These are phyloP conservation scores for Incurvaria masculella DNA, from an alignment of 2,888 invertebrate genomes.

Conservation along the genomic window DNA sequence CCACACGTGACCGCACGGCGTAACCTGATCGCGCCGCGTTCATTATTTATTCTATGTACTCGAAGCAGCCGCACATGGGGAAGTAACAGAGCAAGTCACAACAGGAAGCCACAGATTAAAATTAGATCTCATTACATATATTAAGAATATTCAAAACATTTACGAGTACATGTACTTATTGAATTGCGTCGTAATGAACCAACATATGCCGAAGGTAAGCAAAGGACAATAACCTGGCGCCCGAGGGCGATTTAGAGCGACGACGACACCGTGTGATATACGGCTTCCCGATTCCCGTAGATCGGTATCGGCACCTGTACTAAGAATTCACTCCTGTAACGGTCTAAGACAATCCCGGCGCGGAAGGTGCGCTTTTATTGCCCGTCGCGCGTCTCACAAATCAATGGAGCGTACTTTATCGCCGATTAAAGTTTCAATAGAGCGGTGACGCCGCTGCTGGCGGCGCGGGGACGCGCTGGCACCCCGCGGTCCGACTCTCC, in stretches of 20 bases:
- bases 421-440: background rate
- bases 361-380: background rate
- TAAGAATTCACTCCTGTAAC: background rate
- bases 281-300: background rate
- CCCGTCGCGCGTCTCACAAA: background rate
- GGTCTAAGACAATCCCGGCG: background rate
- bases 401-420: background rate
- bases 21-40: background rate
- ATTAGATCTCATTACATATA: too few relatives aligned
- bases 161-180: too few relatives aligned
- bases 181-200: too few relatives aligned
- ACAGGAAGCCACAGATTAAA: background rate
- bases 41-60: background rate
- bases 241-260: background rate
- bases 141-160: too few relatives aligned
- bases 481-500: background rate
- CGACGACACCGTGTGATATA: background rate
- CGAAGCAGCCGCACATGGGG: background rate
- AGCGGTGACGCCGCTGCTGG: background rate
- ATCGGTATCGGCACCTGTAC: background rate
- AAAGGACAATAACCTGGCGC: background rate
- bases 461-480: too few relatives aligned
- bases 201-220: background rate
- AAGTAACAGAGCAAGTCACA: background rate
- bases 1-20: too few relatives aligned